Evolutionary conservation across 2,113 vertebrate genomes (phyloP).

Genomic region (Junco hyemalis): DNA sequence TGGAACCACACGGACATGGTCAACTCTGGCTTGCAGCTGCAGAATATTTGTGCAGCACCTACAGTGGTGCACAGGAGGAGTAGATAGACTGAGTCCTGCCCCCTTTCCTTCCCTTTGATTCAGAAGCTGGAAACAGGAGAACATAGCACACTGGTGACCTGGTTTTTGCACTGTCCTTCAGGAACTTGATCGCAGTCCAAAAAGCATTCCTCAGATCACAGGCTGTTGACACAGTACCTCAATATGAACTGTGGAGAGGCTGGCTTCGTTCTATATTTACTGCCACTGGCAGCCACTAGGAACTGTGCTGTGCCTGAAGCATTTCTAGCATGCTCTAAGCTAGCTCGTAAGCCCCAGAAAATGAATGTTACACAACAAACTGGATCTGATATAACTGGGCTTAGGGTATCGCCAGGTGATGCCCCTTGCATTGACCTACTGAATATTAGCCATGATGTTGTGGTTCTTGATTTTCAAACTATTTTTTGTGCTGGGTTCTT

Average conservation of each 20-base stretch:
- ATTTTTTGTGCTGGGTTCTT: not conserved
- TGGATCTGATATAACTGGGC: not conserved
- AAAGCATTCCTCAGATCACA: slow-evolving; percentile 41
- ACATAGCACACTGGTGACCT: not conserved
- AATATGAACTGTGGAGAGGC: slow-evolving; percentile 29
- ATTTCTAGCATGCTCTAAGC: not conserved
- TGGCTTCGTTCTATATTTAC: slow-evolving; percentile 26
- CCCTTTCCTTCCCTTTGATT: not conserved
- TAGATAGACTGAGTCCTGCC: not conserved
- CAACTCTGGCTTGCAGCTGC: not conserved
- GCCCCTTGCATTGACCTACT: not conserved
- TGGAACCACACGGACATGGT: rapidly evolving
- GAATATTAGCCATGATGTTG: not conserved
- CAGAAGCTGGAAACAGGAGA: not conserved
- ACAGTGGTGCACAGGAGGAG: not conserved
- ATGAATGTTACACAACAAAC: slow-evolving; percentile 12
- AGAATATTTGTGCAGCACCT: not conserved
- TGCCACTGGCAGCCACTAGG: not conserved
- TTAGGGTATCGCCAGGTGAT: not conserved
- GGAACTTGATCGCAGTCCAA: slow-evolving; percentile 1
- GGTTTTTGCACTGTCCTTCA: slow-evolving; percentile 59
- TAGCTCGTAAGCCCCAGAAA: not conserved
- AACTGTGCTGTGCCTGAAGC: not conserved
- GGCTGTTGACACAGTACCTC: slow-evolving; percentile 56
- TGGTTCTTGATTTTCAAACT: not conserved